These are phyloP conservation scores for Ammospiza maritima DNA, from an alignment of 2,797 vertebrate species.

Conservation along the genomic window DNA sequence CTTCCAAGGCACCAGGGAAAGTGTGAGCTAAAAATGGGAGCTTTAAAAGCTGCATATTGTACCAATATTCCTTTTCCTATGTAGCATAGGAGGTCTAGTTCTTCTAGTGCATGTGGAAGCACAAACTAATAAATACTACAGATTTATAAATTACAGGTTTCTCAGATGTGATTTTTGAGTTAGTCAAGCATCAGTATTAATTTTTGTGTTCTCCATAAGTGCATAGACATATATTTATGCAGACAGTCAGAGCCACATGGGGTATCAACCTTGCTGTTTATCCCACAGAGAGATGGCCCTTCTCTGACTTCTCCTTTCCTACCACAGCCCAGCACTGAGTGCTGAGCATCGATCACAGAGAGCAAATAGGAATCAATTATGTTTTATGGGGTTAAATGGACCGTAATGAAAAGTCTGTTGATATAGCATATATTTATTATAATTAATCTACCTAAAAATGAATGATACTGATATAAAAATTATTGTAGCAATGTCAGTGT, in stretches of 20 bases:
- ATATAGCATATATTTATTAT: constrained; percentile 75
- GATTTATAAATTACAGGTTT: background rate
- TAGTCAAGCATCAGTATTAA: constrained; percentile 18
- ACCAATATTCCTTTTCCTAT: background rate
- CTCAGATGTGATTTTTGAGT: constrained; percentile 4
- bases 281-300: background rate
- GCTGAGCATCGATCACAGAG: constrained; percentile 65
- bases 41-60: background rate
- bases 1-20: background rate
- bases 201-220: background rate
- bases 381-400: constrained; percentile 75
- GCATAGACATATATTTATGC: background rate
- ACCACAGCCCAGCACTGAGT: constrained; percentile 32
- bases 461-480: constrained; percentile 71
- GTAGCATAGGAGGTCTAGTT: background rate
- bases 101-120: background rate
- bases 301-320: constrained; percentile 33
- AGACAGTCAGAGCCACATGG: background rate
- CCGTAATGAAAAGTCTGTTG: constrained; percentile 73
- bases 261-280: constrained; percentile 6
- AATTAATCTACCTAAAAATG: constrained; percentile 75
- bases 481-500: constrained; percentile 31
- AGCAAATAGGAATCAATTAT: constrained; percentile 77
- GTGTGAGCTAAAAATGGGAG: background rate
- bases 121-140: background rate